Evolutionary conservation across 2,888 invertebrate species (phyloP).

Genomic region (Orthosia gracilis): DNA sequence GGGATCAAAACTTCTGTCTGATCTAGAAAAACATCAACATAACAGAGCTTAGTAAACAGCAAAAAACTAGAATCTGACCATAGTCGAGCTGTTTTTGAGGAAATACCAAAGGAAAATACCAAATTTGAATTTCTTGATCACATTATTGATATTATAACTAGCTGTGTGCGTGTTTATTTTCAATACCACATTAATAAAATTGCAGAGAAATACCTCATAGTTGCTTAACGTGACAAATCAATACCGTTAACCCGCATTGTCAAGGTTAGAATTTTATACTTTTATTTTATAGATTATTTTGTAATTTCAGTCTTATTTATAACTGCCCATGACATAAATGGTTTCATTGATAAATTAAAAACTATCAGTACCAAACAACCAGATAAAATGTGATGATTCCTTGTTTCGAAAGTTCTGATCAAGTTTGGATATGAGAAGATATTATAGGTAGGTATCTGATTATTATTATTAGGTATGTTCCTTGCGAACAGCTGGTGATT

Average conservation of each 20-base stretch:
- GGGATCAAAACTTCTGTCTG: background rate
- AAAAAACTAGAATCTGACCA: slow-evolving; percentile 1
- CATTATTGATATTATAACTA: no score
- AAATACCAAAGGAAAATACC: slow-evolving; percentile 24
- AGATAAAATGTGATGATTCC: background rate
- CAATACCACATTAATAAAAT: slow-evolving; percentile 23
- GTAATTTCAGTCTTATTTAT: background rate
- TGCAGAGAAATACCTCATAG: slow-evolving; percentile 22
- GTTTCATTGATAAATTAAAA: background rate
- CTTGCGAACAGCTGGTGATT: background rate
- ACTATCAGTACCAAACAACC: no score
- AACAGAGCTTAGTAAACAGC: background rate
- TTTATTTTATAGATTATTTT: slow-evolving; percentile 4
- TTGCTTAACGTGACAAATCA: slow-evolving; percentile 40
- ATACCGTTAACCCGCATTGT: slow-evolving; percentile 12
- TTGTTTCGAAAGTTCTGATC: background rate
- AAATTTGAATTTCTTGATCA: background rate
- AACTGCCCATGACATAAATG: background rate
- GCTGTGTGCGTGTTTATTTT: slow-evolving; percentile 5
- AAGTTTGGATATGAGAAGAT: background rate
- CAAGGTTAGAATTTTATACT: slow-evolving; percentile 30
- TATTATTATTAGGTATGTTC: background rate
- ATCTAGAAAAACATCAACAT: background rate
- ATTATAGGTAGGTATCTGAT: background rate
- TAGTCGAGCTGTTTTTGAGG: background rate